Evolutionary conservation across 2,888 invertebrate species (phyloP).

Genomic region (Alloplasta piceator): DNA sequence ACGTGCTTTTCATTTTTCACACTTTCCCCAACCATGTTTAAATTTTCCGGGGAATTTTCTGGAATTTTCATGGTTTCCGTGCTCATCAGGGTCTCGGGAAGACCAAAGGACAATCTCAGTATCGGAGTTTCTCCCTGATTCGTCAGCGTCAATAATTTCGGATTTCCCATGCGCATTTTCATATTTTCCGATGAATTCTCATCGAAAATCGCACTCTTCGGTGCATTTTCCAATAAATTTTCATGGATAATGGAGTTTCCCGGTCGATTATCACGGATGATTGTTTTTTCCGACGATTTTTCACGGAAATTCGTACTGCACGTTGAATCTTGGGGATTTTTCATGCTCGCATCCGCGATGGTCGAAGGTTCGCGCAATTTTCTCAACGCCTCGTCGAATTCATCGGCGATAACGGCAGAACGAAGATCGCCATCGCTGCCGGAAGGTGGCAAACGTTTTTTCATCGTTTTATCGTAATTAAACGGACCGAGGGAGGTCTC

Average conservation of each 20-base stretch:
- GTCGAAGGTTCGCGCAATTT: slow-evolving; percentile 82
- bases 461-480: slow-evolving; percentile 74
- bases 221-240: not conserved
- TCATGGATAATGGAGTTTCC: slow-evolving; percentile 56
- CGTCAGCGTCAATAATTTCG: slow-evolving; percentile 75
- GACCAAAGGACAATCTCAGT: slow-evolving; percentile 76
- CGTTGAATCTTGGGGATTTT: not conserved
- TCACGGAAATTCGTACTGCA: not conserved
- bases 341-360: slow-evolving; percentile 32
- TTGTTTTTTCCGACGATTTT: slow-evolving; percentile 69
- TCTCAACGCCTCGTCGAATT: slow-evolving; percentile 85
- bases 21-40: not conserved
- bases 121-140: slow-evolving; percentile 75
- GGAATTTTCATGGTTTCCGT: not conserved
- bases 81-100: not conserved
- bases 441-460: slow-evolving; percentile 80
- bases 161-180: slow-evolving; percentile 53
- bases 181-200: not conserved
- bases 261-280: slow-evolving; percentile 58
- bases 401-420: slow-evolving; percentile 84
- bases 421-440: slow-evolving; percentile 86
- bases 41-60: slow-evolving; percentile 6
- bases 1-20: slow-evolving; percentile 69
- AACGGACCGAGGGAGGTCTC: slow-evolving; percentile 84
- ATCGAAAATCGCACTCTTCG: not conserved